Evolutionary conservation across 2,888 invertebrate genomes (phyloP).

Genomic region (Heliconius ethilla): DNA sequence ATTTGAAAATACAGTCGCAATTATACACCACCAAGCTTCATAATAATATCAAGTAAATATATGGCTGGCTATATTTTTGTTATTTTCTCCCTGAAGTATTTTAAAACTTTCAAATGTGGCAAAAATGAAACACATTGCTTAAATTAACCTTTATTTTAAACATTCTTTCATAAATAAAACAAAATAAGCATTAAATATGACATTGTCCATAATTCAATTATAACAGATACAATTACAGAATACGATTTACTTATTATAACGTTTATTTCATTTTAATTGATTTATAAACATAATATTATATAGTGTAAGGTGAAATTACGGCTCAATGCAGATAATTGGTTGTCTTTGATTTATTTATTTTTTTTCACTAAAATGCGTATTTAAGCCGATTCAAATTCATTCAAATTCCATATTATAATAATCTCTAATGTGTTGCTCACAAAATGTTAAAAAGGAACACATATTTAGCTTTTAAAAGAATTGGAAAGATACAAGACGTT

Average conservation of each 20-base stretch:
- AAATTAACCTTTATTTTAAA: conserved; percentile 65
- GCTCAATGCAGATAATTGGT: neutral
- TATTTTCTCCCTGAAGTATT: neutral
- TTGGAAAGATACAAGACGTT: neutral
- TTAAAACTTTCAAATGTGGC: neutral
- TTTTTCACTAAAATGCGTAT: neutral
- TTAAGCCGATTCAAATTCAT: neutral
- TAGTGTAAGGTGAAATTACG: neutral
- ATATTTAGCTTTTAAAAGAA: neutral
- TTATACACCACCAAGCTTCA: no score
- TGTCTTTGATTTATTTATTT: neutral
- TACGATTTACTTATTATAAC: conserved; percentile 45
- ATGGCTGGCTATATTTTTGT: neutral
- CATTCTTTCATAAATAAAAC: conserved; percentile 71
- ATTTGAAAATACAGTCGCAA: no score
- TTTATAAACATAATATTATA: conserved; percentile 16
- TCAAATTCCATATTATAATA: no score
- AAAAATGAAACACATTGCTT: conserved; percentile 45
- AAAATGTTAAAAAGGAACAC: neutral
- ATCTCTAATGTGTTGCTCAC: neutral
- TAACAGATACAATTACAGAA: conserved; percentile 53
- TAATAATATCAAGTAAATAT: neutral
- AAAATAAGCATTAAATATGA: conserved; percentile 67
- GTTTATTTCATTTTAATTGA: conserved; percentile 19
- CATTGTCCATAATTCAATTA: conserved; percentile 61